Evolutionary conservation across 2,113 vertebrate species (phyloP).

Genomic region (crab-eating macaque (Macaca fascicularis)): T2T-MFA8v1.1 NC_088387.1:18303501-18304000

Average conservation of each 20-base stretch:
- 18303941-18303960: accelerated
- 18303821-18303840: background rate
- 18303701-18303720: background rate
- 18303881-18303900: background rate
- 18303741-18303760: background rate
- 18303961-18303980: background rate
- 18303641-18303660: too few relatives aligned
- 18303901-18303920: background rate
- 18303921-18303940: background rate
- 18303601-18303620: accelerated
- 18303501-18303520: too few relatives aligned
- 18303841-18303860: background rate
- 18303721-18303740: background rate
- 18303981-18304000: background rate
- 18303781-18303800: background rate
- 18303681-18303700: background rate
- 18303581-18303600: too few relatives aligned
- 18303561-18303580: accelerated
- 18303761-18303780: background rate
- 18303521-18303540: background rate
- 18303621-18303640: accelerated
- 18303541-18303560: background rate
- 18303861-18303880: background rate
- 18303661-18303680: too few relatives aligned
- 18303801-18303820: background rate